Conservation (phyloP, 2,797 vertebrate species). For the Microctenopoma stevenorrisi region DNA sequence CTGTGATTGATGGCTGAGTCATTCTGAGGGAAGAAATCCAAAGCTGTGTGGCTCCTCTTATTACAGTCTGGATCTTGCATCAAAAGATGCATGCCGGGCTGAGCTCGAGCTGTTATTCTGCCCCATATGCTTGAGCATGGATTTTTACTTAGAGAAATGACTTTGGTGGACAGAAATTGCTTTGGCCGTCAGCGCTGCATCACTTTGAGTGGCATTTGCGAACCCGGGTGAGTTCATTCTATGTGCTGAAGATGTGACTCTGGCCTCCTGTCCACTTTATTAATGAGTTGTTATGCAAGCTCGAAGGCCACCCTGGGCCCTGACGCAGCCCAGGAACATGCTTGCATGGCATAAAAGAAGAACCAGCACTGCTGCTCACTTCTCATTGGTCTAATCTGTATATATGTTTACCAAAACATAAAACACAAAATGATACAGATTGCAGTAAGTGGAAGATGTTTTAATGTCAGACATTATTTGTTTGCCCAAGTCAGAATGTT, state of each 20-base stretch:
- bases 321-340: constrained; percentile 42
- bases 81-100: constrained; percentile 2
- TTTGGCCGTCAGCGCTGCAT: constrained; percentile 41
- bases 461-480: constrained; percentile 18
- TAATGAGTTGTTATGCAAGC: constrained; percentile 74
- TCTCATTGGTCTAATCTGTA: constrained; percentile 8
- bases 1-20: constrained; percentile 64
- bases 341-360: constrained; percentile 61
- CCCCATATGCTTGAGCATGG: constrained; percentile 33
- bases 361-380: constrained; percentile 22
- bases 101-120: constrained; percentile 1
- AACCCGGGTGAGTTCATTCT: constrained; percentile 63
- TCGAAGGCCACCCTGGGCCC: constrained; percentile 42
- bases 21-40: constrained; percentile 28
- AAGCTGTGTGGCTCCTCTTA: constrained; percentile 39
- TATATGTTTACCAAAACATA: constrained; percentile 39
- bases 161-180: constrained; percentile 50
- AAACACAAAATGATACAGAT: constrained; percentile 20
- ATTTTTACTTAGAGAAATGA: constrained; percentile 57
- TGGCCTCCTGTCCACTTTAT: constrained; percentile 66
- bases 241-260: constrained; percentile 74
- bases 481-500: constrained; percentile 37
- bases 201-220: constrained; percentile 67
- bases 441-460: constrained; percentile 12
- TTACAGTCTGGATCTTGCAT: constrained; percentile 39